A percentile compares a stretch with the other conserved stretches of the same genome.
These are phyloP conservation scores for Lottia scabra DNA, from an alignment of 2,888 invertebrate species.

Conservation along the genomic window DNA sequence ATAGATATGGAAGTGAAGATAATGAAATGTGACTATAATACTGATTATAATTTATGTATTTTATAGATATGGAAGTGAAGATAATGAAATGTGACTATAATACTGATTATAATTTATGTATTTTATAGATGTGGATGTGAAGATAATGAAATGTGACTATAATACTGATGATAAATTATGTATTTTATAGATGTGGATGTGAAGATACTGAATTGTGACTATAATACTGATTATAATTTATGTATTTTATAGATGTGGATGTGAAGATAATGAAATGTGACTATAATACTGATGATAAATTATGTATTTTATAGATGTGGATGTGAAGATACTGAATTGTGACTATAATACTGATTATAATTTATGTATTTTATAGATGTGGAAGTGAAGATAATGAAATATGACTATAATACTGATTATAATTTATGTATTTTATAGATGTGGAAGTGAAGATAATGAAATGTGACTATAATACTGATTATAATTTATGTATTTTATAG, in stretches of 20 bases:
- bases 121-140: not conserved
- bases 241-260: not conserved
- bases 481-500: not conserved
- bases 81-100: conserved; percentile 75
- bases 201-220: conserved; percentile 76
- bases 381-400: too few relatives aligned
- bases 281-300: not conserved
- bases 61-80: conserved; percentile 70
- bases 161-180: not conserved
- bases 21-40: too few relatives aligned
- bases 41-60: not conserved
- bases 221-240: too few relatives aligned
- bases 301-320: conserved; percentile 53
- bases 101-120: too few relatives aligned
- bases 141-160: too few relatives aligned
- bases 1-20: too few relatives aligned
- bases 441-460: conserved; percentile 77
- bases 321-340: conserved; percentile 77
- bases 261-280: too few relatives aligned
- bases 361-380: not conserved
- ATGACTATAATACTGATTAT: not conserved
- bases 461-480: conserved; percentile 53
- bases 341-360: too few relatives aligned
- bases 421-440: conserved; percentile 39
- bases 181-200: conserved; percentile 66